phyloP scores from a whole-genome alignment of 2,888 invertebrate genomes.

The Heteropelma amictum region DNA sequence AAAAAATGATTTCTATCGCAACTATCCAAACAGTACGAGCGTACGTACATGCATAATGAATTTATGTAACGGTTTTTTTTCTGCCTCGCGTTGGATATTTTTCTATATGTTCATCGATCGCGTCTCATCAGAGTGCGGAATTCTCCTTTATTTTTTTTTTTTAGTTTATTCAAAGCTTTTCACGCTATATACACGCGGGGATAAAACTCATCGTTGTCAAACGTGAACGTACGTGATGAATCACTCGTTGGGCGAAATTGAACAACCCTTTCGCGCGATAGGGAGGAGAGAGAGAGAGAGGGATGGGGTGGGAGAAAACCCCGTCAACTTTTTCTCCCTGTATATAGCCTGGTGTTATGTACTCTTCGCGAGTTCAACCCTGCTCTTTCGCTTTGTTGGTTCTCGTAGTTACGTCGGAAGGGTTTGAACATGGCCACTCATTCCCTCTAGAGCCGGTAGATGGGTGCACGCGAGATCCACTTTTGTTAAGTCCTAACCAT shows the following conservation, averaged over 20 bases:
- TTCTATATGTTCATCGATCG: conserved; percentile 9
- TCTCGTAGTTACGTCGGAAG: conserved; percentile 30
- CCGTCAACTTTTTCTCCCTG: conserved; percentile 39
- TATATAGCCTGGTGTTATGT: conserved; percentile 17
- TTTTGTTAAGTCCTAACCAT: conserved; percentile 36
- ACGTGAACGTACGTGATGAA: conserved; percentile 44
- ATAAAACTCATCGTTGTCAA: conserved; percentile 36
- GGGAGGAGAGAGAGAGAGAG: background rate
- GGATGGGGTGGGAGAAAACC: conserved; percentile 4
- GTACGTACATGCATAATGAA: too few species aligned
- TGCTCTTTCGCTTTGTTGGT: conserved; percentile 37
- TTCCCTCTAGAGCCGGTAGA: conserved; percentile 10
- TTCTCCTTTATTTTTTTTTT: too few species aligned
- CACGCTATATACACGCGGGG: background rate
- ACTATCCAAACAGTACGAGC: too few species aligned
- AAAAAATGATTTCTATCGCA: too few species aligned
- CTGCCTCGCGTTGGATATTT: too few species aligned
- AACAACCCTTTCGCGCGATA: conserved; percentile 35
- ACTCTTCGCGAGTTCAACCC: conserved; percentile 37
- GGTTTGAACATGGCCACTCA: conserved; percentile 26
- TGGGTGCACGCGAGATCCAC: conserved; percentile 44
- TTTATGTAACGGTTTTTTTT: too few species aligned
- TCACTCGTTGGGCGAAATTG: conserved; percentile 49
- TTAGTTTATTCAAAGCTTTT: conserved; percentile 32
- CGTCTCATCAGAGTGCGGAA: background rate